A percentile compares a stretch with the other conserved stretches of the same genome.
These are phyloP conservation scores for Anoplolepis gracilipes DNA, from an alignment of 1,140 invertebrate species.

Conservation along the genomic window DNA sequence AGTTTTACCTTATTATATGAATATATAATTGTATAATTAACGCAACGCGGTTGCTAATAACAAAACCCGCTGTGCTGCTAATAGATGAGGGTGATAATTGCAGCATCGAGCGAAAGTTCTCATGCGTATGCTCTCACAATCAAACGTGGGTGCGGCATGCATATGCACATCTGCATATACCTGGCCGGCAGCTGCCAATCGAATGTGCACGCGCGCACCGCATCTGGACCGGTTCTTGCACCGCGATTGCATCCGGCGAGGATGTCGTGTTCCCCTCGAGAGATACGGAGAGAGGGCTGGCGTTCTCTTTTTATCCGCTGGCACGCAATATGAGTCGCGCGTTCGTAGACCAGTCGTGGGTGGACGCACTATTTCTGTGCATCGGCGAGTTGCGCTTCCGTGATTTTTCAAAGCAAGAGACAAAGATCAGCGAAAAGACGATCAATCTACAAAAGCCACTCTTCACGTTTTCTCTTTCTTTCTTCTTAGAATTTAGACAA, in stretches of 20 bases:
- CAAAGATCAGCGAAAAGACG: neutral
- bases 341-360: neutral
- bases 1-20: constrained; percentile 44
- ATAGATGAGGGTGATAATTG: constrained; percentile 48
- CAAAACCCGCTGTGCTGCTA: neutral
- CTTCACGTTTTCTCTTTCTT: neutral
- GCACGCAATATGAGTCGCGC: constrained; percentile 11
- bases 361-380: neutral
- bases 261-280: constrained; percentile 1
- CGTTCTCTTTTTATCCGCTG: neutral
- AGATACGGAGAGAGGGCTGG: neutral
- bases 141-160: constrained; percentile 6
- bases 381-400: neutral
- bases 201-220: neutral
- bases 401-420: neutral
- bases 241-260: constrained; percentile 16
- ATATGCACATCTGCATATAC: constrained; percentile 23
- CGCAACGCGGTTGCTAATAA: constrained; percentile 15
- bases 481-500: neutral
- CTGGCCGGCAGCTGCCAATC: constrained; percentile 40
- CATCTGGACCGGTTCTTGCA: constrained; percentile 49
- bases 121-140: constrained; percentile 2
- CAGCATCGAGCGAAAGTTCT: constrained; percentile 26
- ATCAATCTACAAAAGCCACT: neutral
- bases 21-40: constrained; percentile 37